Conservation (phyloP, 2,888 invertebrate species). For the Troglohyphantes excavatus region DNA sequence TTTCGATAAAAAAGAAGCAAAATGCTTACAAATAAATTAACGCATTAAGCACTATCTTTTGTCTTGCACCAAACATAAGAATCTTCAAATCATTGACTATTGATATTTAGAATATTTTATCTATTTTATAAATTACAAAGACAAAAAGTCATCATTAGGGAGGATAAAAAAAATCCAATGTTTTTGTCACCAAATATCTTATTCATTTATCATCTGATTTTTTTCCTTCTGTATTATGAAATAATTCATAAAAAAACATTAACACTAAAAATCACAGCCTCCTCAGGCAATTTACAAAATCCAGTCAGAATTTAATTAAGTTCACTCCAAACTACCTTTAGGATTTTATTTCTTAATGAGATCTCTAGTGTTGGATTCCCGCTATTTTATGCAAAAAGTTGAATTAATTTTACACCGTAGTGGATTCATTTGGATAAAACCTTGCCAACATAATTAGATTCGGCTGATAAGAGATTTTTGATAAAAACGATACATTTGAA, state of each 20-base stretch:
- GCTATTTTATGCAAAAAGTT: neutral
- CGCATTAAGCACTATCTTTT: too few relatives aligned
- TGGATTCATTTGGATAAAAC: neutral
- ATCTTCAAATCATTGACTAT: too few relatives aligned
- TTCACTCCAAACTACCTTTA: constrained; percentile 17
- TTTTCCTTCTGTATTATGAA: constrained; percentile 3
- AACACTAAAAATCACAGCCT: neutral
- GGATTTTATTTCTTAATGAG: constrained; percentile 28
- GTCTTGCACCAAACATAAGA: too few relatives aligned
- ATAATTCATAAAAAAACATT: constrained; percentile 10
- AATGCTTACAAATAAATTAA: too few relatives aligned
- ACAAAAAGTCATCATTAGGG: neutral
- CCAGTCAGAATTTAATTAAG: constrained; percentile 46
- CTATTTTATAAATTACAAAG: neutral
- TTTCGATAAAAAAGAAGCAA: too few relatives aligned
- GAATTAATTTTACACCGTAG: constrained; percentile 26
- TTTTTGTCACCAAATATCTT: neutral
- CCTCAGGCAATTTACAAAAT: constrained; percentile 17
- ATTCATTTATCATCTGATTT: constrained; percentile 6
- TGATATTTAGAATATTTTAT: neutral
- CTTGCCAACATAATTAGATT: constrained; percentile 33
- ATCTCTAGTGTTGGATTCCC: constrained; percentile 33
- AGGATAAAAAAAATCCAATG: neutral
- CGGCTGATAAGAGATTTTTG: neutral
- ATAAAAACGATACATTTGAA: neutral